Evolutionary conservation across 2,113 vertebrate species (phyloP), one percentile per base, ranked within the genome.

Genomic region (Lamprotornis superbus): DNA sequence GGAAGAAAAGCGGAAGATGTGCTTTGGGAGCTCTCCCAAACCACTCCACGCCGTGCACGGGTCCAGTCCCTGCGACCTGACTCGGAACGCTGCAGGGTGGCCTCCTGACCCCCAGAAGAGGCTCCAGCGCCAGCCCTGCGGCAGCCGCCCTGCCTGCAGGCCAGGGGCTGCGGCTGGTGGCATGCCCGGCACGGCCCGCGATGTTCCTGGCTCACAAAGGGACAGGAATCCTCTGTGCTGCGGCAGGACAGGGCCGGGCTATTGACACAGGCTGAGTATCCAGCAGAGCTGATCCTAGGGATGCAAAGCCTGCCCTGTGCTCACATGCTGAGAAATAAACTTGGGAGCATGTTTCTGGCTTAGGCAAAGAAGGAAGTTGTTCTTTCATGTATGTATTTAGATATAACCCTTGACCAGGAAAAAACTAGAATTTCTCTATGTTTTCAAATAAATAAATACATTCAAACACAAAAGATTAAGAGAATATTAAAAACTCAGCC

Each of bases 331-430:
- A n/a, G 64, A 70, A 61, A 53, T 27, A n/a, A 46, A 31, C 14
- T 17, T 11, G 9, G 84, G 55, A 93, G 28, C 1, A 0, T 17
- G 81, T 12, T 80, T 56, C 81, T 85, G 91, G 28, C 50, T 40
- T 35, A 8, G 44, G 37, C 18, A 28, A 88, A 95, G 65, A 91
- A 94, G 92, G 92, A 97, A 96, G 93, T 77, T 80, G 46, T 73
- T 91, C 63, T 94, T 94, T 88, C 82, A 31, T n/a, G 42, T 83
- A 83, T 30, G 30, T 59, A 46, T 89, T 95, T 87, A 90, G 82
- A 85, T 87, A 90, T 93, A 95, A 88, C 84, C 59, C 82, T 80
- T 90, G 46, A 61, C 20, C 42, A 31, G 73, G 56, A 39, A 68
- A 76, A 73, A 47, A 21, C 8, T 67, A 15, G 35, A 50, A 11